phyloP scores from a whole-genome alignment of 2,797 vertebrate species.

The Ctenopoma kingsleyae region DNA sequence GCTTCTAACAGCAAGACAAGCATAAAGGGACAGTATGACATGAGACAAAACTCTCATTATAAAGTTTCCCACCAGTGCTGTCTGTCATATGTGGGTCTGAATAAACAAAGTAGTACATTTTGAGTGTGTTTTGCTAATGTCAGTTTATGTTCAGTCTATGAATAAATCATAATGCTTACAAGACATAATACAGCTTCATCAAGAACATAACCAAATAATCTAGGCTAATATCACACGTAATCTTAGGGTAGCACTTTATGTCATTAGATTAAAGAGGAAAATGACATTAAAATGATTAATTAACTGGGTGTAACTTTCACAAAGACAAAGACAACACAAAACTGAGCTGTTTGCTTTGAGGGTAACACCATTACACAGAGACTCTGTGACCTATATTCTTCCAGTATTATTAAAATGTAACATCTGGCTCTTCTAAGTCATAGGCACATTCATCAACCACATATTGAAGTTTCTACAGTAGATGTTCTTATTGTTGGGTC shows the following conservation, averaged over 20 bases:
- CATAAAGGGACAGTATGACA: background rate
- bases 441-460: background rate
- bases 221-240: conserved; percentile 29
- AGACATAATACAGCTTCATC: conserved; percentile 30
- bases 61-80: conserved; percentile 1
- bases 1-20: background rate
- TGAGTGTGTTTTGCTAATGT: background rate
- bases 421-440: conserved; percentile 23
- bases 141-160: conserved; percentile 2
- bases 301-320: background rate
- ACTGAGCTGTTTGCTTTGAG: conserved; percentile 1
- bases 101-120: background rate
- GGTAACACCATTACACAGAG: background rate
- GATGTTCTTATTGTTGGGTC: conserved; percentile 2
- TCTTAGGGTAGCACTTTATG: conserved; percentile 10
- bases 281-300: background rate
- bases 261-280: background rate
- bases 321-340: conserved; percentile 1
- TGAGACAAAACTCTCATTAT: conserved; percentile 12
- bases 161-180: background rate
- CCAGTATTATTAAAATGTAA: conserved; percentile 4
- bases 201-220: conserved; percentile 11
- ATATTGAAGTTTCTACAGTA: conserved; percentile 19
- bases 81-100: background rate
- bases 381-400: background rate